Evolutionary conservation across 2,888 invertebrate genomes (phyloP).

Genomic region (Perizoma flavofasciatum): DNA sequence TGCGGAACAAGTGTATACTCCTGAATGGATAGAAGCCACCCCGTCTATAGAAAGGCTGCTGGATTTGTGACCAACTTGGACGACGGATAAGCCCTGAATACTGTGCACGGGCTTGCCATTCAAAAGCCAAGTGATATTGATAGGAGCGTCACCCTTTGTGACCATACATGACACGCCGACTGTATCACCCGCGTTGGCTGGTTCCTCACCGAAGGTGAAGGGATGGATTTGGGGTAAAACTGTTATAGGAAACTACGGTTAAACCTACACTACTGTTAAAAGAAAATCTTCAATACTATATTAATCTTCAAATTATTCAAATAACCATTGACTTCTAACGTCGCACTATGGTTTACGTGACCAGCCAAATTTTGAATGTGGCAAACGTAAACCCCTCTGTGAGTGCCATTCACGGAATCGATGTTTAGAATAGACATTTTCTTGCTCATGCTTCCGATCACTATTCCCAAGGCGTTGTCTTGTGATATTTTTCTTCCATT

Average conservation of each 20-base stretch:
- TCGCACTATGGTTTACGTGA: slow-evolving; percentile 86
- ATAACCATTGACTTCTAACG: slow-evolving; percentile 89
- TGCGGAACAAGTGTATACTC: slow-evolving; percentile 89
- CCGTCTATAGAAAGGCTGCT: slow-evolving; percentile 89
- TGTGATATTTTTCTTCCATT: slow-evolving; percentile 81
- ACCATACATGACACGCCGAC: slow-evolving; percentile 90
- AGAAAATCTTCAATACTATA: slow-evolving; percentile 35
- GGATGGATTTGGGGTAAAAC: slow-evolving; percentile 91
- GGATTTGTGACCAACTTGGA: slow-evolving; percentile 85
- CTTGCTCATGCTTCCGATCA: slow-evolving; percentile 85
- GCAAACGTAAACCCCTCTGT: slow-evolving; percentile 90
- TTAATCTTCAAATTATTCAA: slow-evolving; percentile 41
- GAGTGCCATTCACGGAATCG: slow-evolving; percentile 87
- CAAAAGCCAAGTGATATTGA: slow-evolving; percentile 90
- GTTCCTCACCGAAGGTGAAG: slow-evolving; percentile 90
- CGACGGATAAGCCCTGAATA: slow-evolving; percentile 82
- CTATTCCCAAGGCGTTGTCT: slow-evolving; percentile 83
- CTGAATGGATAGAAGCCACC: slow-evolving; percentile 89
- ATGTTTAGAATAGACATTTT: slow-evolving; percentile 88
- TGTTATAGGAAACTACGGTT: slow-evolving; percentile 53
- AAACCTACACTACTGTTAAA: slow-evolving; percentile 20
- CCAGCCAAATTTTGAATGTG: slow-evolving; percentile 88
- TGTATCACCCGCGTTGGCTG: slow-evolving; percentile 90
- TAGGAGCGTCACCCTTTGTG: slow-evolving; percentile 90
- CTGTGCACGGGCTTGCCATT: slow-evolving; percentile 85